Percentiles rank a stretch among this genome's conserved stretches.
Evolutionary conservation across 2,113 vertebrate genomes (phyloP).

Genomic region (Xiphorhynchus elegans): DNA sequence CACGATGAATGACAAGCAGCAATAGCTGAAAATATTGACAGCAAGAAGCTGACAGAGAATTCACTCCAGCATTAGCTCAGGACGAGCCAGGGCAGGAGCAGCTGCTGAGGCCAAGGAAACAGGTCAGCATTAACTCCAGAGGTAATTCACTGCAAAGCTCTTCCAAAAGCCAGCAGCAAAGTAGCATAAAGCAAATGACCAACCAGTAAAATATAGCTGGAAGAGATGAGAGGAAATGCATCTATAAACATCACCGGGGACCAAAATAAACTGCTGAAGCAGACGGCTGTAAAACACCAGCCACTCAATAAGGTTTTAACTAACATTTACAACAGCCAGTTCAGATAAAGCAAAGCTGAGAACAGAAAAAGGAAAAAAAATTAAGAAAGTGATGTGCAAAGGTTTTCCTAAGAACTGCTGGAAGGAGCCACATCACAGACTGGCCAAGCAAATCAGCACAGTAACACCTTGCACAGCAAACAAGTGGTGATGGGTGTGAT

Average conservation of each 20-base stretch:
- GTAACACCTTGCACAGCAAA: neutral
- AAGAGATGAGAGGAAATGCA: neutral
- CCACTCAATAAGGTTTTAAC: neutral
- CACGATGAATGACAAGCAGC: neutral
- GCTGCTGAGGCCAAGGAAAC: neutral
- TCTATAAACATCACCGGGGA: neutral
- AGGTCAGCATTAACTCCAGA: neutral
- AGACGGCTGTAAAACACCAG: neutral
- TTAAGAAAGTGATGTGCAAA: neutral
- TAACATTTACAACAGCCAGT: neutral
- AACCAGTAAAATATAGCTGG: neutral
- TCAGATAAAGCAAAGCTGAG: neutral
- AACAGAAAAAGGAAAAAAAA: neutral
- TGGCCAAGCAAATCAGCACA: neutral
- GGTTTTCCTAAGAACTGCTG: neutral
- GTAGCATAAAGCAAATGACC: neutral
- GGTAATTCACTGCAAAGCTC: neutral
- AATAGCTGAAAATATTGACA: neutral
- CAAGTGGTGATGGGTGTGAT: neutral
- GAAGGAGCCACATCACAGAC: neutral
- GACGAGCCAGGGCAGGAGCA: neutral
- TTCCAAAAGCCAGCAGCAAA: neutral
- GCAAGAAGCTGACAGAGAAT: neutral
- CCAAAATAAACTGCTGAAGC: neutral
- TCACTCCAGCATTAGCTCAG: neutral